Evolutionary conservation across 2,797 vertebrate species (phyloP), one percentile per base, ranked within the genome.

Genomic region (Lithobates pipiens): DNA sequence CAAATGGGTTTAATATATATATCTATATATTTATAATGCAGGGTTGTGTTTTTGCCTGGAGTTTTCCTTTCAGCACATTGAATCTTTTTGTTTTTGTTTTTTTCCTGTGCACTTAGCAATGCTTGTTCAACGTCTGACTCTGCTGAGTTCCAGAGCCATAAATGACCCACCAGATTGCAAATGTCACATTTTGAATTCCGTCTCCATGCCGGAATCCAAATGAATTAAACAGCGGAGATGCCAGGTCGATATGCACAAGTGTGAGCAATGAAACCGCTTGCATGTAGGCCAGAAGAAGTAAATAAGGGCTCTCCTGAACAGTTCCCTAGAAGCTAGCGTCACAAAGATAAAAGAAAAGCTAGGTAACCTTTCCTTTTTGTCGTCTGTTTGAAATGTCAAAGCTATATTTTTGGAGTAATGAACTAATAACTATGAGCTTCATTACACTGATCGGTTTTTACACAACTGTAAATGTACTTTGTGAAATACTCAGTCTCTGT

Each of bases 181-280:
- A 94, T 93, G 93, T 94, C 93, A 94, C 93, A 92, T 94, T 95
- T 93, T 91, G 93, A 93, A 95, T 95, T 95, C 94, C 92, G 89
- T 91, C 89, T 93, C 93, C 93, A 93, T 92, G 92, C 90, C 91
- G 92, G 91, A 92, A 89, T 93, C 91, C 54, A 61, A 61, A 94
- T 94, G 94, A 94, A 95, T 94, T 94, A 94, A 94, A 94, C 91
- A 93, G 92, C 92, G 90, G 91, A 92, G 93, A 90, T 91, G 91
- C 93, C 90, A 91, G 93, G 94, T 93, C 93, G 93, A 92, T 94
- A 91, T 93, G 90, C 91, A 93, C 88, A 90, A 90, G 91, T 50
- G 46, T 18, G 50, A 73, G 80, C 90, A 89, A 86, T n/a, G 36
- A 90, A 92, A 92, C 89, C 89, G 80, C 92, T 91, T 90, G 89